Conservation (phyloP, 2,113 vertebrate species). For the Psilopsiagon aurifrons region DNA sequence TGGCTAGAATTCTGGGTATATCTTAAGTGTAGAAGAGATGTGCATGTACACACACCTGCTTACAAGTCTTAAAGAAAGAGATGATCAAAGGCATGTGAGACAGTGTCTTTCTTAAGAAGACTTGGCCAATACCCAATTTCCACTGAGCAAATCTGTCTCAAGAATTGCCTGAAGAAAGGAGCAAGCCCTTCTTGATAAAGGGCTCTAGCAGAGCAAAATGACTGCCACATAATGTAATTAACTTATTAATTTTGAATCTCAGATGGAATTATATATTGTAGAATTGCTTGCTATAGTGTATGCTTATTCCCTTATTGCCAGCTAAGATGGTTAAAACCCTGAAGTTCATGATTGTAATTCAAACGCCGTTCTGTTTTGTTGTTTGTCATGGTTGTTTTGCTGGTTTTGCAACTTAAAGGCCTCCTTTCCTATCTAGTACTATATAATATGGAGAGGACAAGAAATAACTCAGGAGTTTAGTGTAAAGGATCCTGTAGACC, state of each 20-base stretch:
- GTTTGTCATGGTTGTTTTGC: neutral
- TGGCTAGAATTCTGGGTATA: neutral
- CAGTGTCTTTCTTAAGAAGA: neutral
- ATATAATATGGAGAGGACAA: neutral
- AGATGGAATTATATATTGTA: no score
- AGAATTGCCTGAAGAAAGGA: neutral
- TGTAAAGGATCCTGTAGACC: neutral
- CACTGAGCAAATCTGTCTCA: neutral
- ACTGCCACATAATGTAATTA: neutral
- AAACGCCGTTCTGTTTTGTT: neutral
- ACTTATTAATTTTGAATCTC: neutral
- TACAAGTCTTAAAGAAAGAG: neutral
- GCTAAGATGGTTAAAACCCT: neutral
- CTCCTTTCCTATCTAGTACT: neutral
- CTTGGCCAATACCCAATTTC: neutral
- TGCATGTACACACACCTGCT: neutral
- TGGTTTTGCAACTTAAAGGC: neutral
- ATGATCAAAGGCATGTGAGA: neutral
- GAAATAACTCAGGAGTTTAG: neutral
- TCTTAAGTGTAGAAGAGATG: neutral
- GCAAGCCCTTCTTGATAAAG: neutral
- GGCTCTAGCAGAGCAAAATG: neutral
- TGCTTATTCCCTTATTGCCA: neutral
- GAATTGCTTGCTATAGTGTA: neutral
- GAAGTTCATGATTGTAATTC: neutral